These are phyloP conservation scores for Drosophila teissieri DNA, from an alignment of 1,140 invertebrate species.

Conservation along the genomic window DNA sequence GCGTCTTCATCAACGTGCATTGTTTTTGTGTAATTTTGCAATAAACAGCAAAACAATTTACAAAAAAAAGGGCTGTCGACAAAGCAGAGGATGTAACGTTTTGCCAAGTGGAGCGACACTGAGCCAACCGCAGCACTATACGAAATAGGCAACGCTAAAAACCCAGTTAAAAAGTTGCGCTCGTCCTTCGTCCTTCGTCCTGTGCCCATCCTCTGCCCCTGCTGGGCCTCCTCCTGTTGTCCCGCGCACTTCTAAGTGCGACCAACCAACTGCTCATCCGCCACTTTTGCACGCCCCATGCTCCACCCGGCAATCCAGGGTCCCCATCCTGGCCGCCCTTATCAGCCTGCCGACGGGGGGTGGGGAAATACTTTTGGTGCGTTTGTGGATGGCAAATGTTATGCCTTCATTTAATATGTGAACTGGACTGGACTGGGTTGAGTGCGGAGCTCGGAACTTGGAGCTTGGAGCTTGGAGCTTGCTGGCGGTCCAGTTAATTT, in stretches of 20 bases:
- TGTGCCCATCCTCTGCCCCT: background rate
- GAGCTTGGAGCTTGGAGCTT: conserved; percentile 13
- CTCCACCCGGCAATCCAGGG: conserved; percentile 3
- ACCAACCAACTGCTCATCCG: conserved; percentile 51
- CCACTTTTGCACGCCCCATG: conserved; percentile 44
- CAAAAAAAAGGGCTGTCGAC: conserved; percentile 54
- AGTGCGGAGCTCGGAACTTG: background rate
- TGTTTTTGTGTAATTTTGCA: conserved; percentile 84
- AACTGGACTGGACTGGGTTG: conserved; percentile 27
- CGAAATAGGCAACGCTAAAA: conserved; percentile 62
- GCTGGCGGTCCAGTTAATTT: conserved; percentile 64
- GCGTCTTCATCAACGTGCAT: conserved; percentile 77
- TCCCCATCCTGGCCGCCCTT: conserved; percentile 25
- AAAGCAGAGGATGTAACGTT: conserved; percentile 81
- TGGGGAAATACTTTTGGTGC: conserved; percentile 58
- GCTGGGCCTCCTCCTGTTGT: background rate
- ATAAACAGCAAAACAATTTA: conserved; percentile 83
- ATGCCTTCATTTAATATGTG: conserved; percentile 70
- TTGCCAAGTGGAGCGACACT: conserved; percentile 77
- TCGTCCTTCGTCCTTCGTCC: background rate
- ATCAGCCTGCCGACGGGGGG: conserved; percentile 3
- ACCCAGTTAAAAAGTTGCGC: conserved; percentile 49
- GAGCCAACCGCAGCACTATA: conserved; percentile 26
- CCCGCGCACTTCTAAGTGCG: conserved; percentile 51
- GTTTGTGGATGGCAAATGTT: conserved; percentile 57